Evolutionary conservation across 2,113 vertebrate species (phyloP), one percentile per base, ranked within the genome.

Genomic region (Pterocles burchelli): DNA sequence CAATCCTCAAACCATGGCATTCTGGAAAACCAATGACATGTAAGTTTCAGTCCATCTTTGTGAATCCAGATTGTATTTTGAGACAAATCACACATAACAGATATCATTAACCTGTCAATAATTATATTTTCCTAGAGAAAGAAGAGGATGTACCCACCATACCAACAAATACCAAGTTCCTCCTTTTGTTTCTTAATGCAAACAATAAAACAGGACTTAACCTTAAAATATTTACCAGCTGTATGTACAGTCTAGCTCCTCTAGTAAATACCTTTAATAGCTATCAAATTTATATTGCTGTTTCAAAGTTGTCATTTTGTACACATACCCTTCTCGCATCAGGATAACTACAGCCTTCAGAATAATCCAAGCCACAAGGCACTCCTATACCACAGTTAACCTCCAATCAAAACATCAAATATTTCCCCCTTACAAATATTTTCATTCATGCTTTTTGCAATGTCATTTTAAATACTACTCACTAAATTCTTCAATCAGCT

Each of bases 171-270:
- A 81, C 10, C 24, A 80, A 61, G 45, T 38, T 63, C 25, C 21
- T 88, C 82, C 48, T 90, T 63, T 86, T 51, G 63, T 75, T 96
- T 67, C 86, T 52, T 78, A 31, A n/a, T 7, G 13, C 22, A 75
- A 87, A 82, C 15, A 83, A 55, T n/a, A 48, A 36, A 88, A 34
- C 14, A 77, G 7, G 19, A 72, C 24, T 58, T 65, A 11, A 83
- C 17, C 28, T 89, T 52, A 45, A 84, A 80, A 84, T 31, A 77
- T 10, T 63, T 59, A 45, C 20, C 33, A 46, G 24, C 33, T 33
- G 24, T 46, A 54, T 33, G 24, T 46, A 54, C 33, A 80, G 41
- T 41, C 20, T 24, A 76, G 13, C 10, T 86, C 33, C 63, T 90
- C 41, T 59, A 88, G 31, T 18, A 93, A 92, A 84, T 15, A 63